Conservation (phyloP, 2,888 invertebrate species). For the Antheraea yamamai region DNA sequence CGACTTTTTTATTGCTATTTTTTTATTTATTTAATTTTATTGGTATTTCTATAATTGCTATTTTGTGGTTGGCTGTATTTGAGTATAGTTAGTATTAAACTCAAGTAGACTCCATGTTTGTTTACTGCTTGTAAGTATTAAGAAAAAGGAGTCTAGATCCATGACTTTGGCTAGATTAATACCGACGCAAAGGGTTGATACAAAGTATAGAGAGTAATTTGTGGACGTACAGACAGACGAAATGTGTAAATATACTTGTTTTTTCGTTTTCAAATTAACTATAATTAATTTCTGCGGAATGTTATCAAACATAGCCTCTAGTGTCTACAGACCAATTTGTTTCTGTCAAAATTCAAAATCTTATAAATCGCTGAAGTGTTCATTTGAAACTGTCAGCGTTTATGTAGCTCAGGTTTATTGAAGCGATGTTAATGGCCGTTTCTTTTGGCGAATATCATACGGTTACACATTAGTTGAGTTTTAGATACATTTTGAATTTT, state of each 20-base stretch:
- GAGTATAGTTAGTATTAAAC: no score
- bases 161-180: neutral
- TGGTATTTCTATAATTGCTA: no score
- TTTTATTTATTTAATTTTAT: no score
- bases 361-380: neutral
- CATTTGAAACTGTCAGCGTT: neutral
- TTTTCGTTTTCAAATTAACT: neutral
- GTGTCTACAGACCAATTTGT: neutral
- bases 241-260: neutral
- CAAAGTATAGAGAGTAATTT: neutral
- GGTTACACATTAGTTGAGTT: neutral
- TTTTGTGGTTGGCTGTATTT: no score
- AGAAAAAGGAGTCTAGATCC: neutral
- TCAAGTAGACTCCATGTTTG: no score
- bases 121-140: no score
- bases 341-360: constrained; percentile 1
- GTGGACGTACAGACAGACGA: neutral
- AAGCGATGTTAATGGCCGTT: neutral
- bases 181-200: neutral
- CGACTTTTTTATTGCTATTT: no score
- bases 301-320: neutral
- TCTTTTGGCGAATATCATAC: neutral
- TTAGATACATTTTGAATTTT: neutral
- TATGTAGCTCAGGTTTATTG: neutral
- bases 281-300: neutral